Evolutionary conservation across 1,140 invertebrate species (phyloP).

Genomic region (Pantala flavescens): DNA sequence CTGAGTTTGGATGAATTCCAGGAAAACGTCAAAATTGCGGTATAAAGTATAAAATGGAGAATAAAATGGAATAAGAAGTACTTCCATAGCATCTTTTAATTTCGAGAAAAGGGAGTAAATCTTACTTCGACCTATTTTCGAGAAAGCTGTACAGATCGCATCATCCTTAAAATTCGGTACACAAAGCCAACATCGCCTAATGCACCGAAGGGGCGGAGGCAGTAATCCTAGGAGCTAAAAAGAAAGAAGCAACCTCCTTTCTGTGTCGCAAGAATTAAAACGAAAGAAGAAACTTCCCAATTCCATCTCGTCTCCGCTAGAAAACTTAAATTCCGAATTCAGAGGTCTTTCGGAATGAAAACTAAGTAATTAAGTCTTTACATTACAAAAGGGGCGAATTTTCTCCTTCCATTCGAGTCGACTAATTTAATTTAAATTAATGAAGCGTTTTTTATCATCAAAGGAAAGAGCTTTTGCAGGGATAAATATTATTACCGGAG

Average conservation of each 20-base stretch:
- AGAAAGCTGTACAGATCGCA: too few species aligned
- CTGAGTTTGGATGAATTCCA: too few species aligned
- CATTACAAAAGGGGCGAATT: neutral
- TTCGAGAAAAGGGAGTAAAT: too few species aligned
- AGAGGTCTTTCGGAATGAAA: neutral
- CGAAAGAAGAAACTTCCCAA: slow-evolving; percentile 5
- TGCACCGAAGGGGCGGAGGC: neutral
- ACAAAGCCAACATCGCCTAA: neutral
- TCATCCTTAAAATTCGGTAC: too few species aligned
- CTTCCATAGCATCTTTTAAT: too few species aligned
- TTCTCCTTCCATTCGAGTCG: neutral
- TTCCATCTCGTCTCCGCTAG: neutral
- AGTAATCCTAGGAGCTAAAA: neutral
- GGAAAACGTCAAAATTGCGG: too few species aligned
- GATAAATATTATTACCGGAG: too few species aligned
- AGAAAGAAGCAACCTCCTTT: neutral
- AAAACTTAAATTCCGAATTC: slow-evolving; percentile 3
- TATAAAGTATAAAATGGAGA: too few species aligned
- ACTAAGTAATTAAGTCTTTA: neutral
- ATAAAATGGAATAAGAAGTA: too few species aligned
- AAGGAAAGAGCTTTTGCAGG: neutral
- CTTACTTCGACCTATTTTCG: too few species aligned
- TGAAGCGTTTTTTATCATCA: neutral
- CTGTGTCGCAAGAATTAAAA: neutral
- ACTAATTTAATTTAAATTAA: slow-evolving; percentile 5